Evolutionary conservation across 37 sponge, comb jelly and placozoan genomes (phyloP), one percentile per base, ranked within the genome.

Genomic region (Ephydatia muelleri): DNA sequence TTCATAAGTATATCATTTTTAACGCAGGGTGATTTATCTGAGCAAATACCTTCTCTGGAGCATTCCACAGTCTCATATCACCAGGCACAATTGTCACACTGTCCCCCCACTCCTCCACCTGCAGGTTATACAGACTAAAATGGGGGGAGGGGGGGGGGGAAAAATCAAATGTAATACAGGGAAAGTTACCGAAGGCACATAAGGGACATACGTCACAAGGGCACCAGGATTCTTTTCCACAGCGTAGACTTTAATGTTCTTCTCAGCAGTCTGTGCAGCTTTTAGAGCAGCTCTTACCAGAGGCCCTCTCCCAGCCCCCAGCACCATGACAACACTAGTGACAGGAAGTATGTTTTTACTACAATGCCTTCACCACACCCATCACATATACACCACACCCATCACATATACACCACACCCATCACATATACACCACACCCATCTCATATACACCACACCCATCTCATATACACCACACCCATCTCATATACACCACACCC

Each of bases 191-290:
- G 3, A 3, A 3, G 5, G 84, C 37, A 19, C n/a, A n/a, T n/a
- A 5, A 49, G 34, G n/a, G 38, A 79, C 94, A 82, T 43, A 94
- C 87, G 97, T 99, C 32, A 94, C 84, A 27, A 99, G 79, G 5
- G 99, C 99, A 84, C 92, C 92, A 21, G 95, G 92, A 68, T 99
- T 99, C 94, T 99, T 99, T 82, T 99, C 99, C 8, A 99, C 88
- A 14, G 99, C 99, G 83, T 94, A 99, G 0, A 99, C 77, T 27
- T 77, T 86, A 31, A 96, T 73, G 19, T 26, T 25, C 57, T 87
- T 80, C 27, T 88, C 76, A 28, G 91, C 49, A 2, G 84, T 77
- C 1, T 75, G 30, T 3, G 92, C 93, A 38, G 97, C 99, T 14
- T 75, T 73, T 5, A 99, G 83, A 11, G 93, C 72, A 22, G 93